Evolutionary conservation across 2,797 vertebrate species (phyloP), one percentile per base, ranked within the genome.

Genomic region (Chelmon rostratus): DNA sequence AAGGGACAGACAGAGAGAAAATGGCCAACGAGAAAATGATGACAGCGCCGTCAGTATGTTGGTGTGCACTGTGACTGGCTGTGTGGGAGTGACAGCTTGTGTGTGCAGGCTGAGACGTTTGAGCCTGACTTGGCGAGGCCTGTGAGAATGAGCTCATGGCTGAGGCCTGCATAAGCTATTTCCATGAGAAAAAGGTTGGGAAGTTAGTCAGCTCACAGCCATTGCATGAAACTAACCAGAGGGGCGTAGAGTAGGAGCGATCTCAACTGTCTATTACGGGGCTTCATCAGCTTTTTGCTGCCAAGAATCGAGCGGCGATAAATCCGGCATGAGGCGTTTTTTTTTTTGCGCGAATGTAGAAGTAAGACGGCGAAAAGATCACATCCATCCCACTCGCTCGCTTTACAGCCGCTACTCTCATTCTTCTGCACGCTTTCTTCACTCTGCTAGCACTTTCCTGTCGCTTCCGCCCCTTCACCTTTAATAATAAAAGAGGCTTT

Each of bases 131-230:
- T 97, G 96, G 96, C 95, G 79, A 85, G 89, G 92, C 89, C 92
- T 90, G 69, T 35, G 86, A 92, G 93, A 89, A 94, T 96, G 95
- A 98, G 94, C 94, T 96, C 95, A 96, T 95, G 92, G 90, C 85
- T 87, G 86, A 94, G 88, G 87, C 87, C 93, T 84, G 82, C 90
- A 91, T 93, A 95, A 94, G 94, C 92, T 94, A 94, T 95, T 96
- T 96, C 94, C 95, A 96, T 95, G 95, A 96, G 95, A 96, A 96
- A 91, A 90, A 89, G 90, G 83, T 90, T 91, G 79, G 71, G 88
- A 89, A 90, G 86, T 86, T 57, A 53, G 83, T 76, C 76, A 59
- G 75, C 85, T 89, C 70, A 63, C 79, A 86, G 16, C 79, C 90
- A 95, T 86, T 73, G 85, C 90, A 86, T 94, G 92, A 94, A 88